Percentiles rank a stretch among this genome's conserved stretches.
phyloP scores from a whole-genome alignment of 2,797 vertebrate species.

The Acanthurus leucopareius region DNA sequence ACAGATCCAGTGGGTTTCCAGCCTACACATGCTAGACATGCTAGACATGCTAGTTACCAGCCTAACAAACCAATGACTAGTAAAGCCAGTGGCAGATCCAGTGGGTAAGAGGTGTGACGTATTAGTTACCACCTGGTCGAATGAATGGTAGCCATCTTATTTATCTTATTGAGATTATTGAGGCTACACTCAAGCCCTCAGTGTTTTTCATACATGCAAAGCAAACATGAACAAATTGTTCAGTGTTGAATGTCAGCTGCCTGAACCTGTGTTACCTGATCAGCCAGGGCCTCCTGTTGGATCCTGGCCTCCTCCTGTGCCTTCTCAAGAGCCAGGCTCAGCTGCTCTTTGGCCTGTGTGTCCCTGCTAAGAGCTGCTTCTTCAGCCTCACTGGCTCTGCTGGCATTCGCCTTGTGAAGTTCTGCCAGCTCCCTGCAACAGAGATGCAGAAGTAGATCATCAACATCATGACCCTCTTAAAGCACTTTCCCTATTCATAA shows the following conservation, averaged over 20 bases:
- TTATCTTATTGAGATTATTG: too few species aligned
- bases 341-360: slow-evolving; percentile 92
- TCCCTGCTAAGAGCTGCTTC: slow-evolving; percentile 92
- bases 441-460: slow-evolving; percentile 23
- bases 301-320: slow-evolving; percentile 92
- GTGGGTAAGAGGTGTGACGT: too few species aligned
- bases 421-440: slow-evolving; percentile 93
- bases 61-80: too few species aligned
- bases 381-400: slow-evolving; percentile 93
- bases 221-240: neutral
- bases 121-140: too few species aligned
- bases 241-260: neutral
- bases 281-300: slow-evolving; percentile 93
- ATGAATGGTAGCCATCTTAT: too few species aligned
- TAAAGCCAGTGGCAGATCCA: too few species aligned
- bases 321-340: slow-evolving; percentile 90
- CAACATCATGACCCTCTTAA: neutral
- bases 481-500: neutral
- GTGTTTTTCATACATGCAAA: neutral
- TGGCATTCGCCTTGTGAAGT: slow-evolving; percentile 94
- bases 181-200: neutral
- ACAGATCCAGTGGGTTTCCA: too few species aligned
- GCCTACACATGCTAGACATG: too few species aligned
- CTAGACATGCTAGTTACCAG: too few species aligned
- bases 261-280: slow-evolving; percentile 86